phyloP scores from a whole-genome alignment of 2,797 vertebrate species.

The Moxostoma hubbsi region DNA sequence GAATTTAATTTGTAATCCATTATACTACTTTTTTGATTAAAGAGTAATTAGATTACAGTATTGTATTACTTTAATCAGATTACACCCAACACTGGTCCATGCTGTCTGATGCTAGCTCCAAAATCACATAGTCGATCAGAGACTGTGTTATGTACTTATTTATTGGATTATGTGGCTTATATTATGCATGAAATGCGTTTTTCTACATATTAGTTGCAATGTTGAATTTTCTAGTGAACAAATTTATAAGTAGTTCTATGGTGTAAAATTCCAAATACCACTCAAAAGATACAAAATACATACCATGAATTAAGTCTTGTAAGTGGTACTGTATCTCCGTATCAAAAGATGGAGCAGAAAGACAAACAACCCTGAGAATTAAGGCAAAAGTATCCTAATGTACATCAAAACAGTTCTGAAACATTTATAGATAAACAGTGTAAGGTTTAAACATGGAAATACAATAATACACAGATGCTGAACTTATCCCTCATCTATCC shows the following conservation, averaged over 20 bases:
- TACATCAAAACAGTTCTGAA: neutral
- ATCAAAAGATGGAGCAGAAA: constrained; percentile 20
- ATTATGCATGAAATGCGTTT: neutral
- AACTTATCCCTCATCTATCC: neutral
- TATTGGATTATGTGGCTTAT: too few species aligned
- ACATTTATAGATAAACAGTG: neutral
- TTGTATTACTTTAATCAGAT: too few species aligned
- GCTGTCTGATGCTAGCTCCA: too few species aligned
- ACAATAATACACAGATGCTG: neutral
- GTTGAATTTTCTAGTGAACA: constrained; percentile 1
- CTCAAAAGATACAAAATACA: constrained; percentile 2
- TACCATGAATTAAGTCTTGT: neutral
- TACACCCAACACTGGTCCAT: too few species aligned
- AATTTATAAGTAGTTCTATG: neutral
- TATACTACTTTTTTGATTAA: too few species aligned
- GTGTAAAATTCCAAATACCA: neutral
- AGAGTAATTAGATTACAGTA: too few species aligned
- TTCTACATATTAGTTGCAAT: neutral
- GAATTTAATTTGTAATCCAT: too few species aligned
- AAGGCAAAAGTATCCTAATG: constrained; percentile 4
- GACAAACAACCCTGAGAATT: constrained; percentile 20
- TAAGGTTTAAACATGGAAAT: neutral
- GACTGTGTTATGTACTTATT: too few species aligned
- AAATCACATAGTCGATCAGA: neutral
- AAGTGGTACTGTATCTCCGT: neutral